Percentiles rank a stretch among this genome's conserved stretches.
These are phyloP conservation scores for Zaprionus ghesquierei DNA, from an alignment of 1,140 invertebrate genomes.

Conservation along the genomic window DNA sequence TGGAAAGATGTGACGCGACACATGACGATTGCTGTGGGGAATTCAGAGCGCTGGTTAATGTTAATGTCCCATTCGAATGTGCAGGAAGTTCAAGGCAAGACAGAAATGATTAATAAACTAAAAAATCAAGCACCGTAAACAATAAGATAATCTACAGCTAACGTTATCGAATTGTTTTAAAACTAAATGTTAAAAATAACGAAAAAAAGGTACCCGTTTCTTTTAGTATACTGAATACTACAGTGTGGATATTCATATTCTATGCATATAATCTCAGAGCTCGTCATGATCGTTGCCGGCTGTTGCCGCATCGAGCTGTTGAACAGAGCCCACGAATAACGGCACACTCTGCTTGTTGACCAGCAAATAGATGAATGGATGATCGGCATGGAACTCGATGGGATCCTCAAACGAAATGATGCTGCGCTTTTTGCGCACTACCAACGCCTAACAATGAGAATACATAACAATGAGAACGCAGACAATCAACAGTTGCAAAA, in stretches of 20 bases:
- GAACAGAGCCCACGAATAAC: slow-evolving; percentile 61
- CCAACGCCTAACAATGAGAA: slow-evolving; percentile 52
- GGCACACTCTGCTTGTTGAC: slow-evolving; percentile 36
- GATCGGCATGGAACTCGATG: slow-evolving; percentile 63
- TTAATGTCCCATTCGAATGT: neutral
- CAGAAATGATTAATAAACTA: neutral
- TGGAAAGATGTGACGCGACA: neutral
- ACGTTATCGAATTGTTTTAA: neutral
- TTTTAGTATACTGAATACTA: neutral
- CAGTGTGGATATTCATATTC: neutral
- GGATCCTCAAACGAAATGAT: slow-evolving; percentile 35
- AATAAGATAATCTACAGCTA: slow-evolving; percentile 8
- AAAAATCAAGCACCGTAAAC: neutral
- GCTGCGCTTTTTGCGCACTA: slow-evolving; percentile 58
- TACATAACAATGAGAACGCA: slow-evolving; percentile 32
- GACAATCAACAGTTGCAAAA: neutral
- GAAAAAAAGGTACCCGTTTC: slow-evolving; percentile 18
- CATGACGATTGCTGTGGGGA: slow-evolving; percentile 26
- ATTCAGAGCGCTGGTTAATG: neutral
- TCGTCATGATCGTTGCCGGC: slow-evolving; percentile 48
- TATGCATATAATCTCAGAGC: slow-evolving; percentile 29
- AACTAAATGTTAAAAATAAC: neutral
- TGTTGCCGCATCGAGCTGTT: slow-evolving; percentile 30
- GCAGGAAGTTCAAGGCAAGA: neutral
- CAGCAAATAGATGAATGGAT: slow-evolving; percentile 74